A percentile compares a stretch with the other conserved stretches of the same genome.
These are phyloP conservation scores for Pristionchus mayeri DNA, from an alignment of 2,888 invertebrate genomes.

Conservation along the genomic window DNA sequence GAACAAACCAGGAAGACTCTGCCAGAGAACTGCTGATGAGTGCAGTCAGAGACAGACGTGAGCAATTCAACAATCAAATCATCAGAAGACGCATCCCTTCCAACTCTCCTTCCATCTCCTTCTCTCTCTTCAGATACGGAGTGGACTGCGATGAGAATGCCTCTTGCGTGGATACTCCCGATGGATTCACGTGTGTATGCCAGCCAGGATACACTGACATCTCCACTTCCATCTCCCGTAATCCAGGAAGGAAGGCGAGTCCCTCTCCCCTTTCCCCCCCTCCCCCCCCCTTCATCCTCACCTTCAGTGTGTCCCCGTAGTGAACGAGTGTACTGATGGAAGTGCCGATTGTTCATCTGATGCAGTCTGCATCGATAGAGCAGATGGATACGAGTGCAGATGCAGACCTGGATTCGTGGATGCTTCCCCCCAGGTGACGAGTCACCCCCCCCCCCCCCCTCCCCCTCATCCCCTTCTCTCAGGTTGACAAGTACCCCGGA, in stretches of 20 bases:
- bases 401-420: constrained; percentile 88
- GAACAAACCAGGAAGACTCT: constrained; percentile 68
- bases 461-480: not conserved
- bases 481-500: constrained; percentile 69
- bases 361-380: constrained; percentile 89
- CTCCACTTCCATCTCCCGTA: constrained; percentile 63
- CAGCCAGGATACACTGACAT: constrained; percentile 71
- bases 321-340: constrained; percentile 70
- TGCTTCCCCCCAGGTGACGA: constrained; percentile 66
- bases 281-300: no score
- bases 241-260: constrained; percentile 67
- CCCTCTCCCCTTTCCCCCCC: no score
- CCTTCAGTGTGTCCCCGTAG: constrained; percentile 63
- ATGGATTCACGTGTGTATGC: constrained; percentile 71
- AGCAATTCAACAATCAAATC: constrained; percentile 12
- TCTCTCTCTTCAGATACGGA: constrained; percentile 56
- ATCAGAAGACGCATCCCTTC: no score
- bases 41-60: constrained; percentile 63
- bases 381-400: constrained; percentile 91
- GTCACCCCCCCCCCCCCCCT: not conserved
- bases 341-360: constrained; percentile 88
- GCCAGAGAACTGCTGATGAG: constrained; percentile 70
- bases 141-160: constrained; percentile 72
- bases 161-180: constrained; percentile 71
- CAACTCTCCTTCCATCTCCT: no score